A percentile compares a stretch with the other conserved stretches of the same genome.
Evolutionary conservation across 2,888 invertebrate genomes (phyloP).

Genomic region (Lathronympha strigana): DNA sequence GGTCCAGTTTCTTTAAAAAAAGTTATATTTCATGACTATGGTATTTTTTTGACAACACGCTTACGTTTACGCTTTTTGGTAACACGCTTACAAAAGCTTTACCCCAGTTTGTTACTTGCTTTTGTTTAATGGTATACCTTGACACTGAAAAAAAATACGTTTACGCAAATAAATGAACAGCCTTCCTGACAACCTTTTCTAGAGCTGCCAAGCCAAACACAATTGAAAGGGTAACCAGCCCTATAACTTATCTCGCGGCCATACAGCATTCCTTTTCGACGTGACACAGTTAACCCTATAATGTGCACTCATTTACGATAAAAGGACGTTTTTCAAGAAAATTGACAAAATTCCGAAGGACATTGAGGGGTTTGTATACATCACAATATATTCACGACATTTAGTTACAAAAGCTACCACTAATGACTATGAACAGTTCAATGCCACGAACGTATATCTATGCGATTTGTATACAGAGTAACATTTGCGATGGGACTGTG

Average conservation of each 20-base stretch:
- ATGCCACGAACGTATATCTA: not conserved
- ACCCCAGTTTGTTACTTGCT: no score
- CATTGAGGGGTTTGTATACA: slow-evolving; percentile 2
- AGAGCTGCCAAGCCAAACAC: not conserved
- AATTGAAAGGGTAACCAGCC: slow-evolving; percentile 1
- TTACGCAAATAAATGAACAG: not conserved
- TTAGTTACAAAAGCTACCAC: slow-evolving; percentile 12
- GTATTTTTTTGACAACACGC: no score
- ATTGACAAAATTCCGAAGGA: slow-evolving; percentile 2
- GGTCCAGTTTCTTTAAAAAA: no score
- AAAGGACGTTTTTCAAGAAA: not conserved
- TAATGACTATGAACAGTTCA: slow-evolving; percentile 5
- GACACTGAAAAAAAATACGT: not conserved
- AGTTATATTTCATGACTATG: no score
- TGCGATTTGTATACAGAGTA: not conserved
- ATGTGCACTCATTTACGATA: not conserved
- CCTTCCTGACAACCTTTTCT: not conserved
- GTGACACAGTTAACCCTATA: slow-evolving; percentile 10
- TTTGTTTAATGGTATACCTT: no score
- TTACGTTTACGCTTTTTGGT: no score
- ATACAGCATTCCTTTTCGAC: slow-evolving; percentile 13
- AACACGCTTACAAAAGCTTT: no score
- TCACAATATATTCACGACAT: slow-evolving; percentile 20
- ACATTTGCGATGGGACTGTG: not conserved
- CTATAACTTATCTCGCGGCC: not conserved